A percentile compares a stretch with the other conserved stretches of the same genome.
Evolutionary conservation across 2,888 invertebrate species (phyloP).

Genomic region (Proisotoma minuta): DNA sequence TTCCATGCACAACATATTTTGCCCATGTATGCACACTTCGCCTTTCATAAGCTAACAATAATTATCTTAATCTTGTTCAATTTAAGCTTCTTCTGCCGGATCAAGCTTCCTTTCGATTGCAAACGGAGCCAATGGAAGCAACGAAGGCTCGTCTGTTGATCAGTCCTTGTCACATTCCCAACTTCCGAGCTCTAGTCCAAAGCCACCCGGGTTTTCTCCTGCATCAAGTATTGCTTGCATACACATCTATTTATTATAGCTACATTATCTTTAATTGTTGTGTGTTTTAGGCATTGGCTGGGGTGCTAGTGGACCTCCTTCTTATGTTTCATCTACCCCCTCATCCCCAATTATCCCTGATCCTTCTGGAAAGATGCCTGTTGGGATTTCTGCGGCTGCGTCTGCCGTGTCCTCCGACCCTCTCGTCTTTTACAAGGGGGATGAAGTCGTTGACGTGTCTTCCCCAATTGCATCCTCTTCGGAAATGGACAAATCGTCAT

Average conservation of each 20-base stretch:
- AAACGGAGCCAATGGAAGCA: not conserved
- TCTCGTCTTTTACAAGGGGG: too few relatives aligned
- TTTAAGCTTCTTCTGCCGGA: not conserved
- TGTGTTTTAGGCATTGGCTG: constrained; percentile 58
- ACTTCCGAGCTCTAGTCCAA: not conserved
- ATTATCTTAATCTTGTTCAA: too few relatives aligned
- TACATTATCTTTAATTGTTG: not conserved
- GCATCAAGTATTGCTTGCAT: not conserved
- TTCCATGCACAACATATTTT: too few relatives aligned
- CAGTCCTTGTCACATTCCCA: too few relatives aligned
- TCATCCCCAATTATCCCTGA: constrained; percentile 62
- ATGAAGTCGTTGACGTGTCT: too few relatives aligned
- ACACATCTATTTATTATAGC: not conserved
- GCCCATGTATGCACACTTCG: too few relatives aligned
- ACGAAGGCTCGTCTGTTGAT: not conserved
- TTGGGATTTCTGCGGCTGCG: too few relatives aligned
- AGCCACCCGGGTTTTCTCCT: not conserved
- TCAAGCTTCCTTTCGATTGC: not conserved
- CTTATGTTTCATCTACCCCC: constrained; percentile 71
- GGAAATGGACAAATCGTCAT: too few relatives aligned
- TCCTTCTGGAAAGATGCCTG: too few relatives aligned
- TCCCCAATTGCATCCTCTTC: too few relatives aligned
- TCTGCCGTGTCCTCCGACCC: too few relatives aligned
- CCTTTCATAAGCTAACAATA: too few relatives aligned
- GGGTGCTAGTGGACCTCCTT: constrained; percentile 70